Conservation (phyloP, 2,113 vertebrate genomes). For the Lates calcarifer region DNA sequence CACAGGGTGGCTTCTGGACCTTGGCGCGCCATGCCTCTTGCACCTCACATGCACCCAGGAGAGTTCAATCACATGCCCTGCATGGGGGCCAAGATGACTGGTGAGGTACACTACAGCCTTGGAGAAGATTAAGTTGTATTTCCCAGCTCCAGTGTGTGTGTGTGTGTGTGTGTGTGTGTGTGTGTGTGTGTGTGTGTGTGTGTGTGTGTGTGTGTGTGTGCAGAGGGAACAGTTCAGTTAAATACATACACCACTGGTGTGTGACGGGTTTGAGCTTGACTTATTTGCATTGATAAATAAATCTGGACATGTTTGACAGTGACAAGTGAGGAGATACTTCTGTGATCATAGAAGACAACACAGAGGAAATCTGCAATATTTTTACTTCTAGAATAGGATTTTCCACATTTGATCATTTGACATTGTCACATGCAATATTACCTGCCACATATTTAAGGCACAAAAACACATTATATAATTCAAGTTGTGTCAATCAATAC, state of each 20-base stretch:
- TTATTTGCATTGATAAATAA: slow-evolving; percentile 53
- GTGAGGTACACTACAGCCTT: slow-evolving; percentile 46
- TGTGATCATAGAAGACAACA: background rate
- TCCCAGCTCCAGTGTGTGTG: slow-evolving; percentile 33
- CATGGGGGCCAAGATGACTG: slow-evolving; percentile 57
- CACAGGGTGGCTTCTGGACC: slow-evolving; percentile 64
- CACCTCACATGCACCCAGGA: slow-evolving; percentile 61
- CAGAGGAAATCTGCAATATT: background rate
- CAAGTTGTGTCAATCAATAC: background rate
- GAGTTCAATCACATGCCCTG: slow-evolving; percentile 79
- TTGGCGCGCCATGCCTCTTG: slow-evolving; percentile 51
- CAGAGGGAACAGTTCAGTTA: slow-evolving; percentile 34
- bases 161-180: too few relatives aligned
- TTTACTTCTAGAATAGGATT: background rate
- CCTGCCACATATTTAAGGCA: background rate
- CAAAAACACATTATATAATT: too few relatives aligned
- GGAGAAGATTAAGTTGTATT: slow-evolving; percentile 68
- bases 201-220: too few relatives aligned
- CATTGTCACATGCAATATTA: background rate
- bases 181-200: too few relatives aligned
- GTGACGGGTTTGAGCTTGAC: slow-evolving; percentile 12
- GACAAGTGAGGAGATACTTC: slow-evolving; percentile 5
- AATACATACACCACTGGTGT: slow-evolving; percentile 28
- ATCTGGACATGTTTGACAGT: slow-evolving; percentile 25
- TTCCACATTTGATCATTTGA: slow-evolving; percentile 4